A percentile compares a stretch with the other conserved stretches of the same genome.
phyloP scores from a whole-genome alignment of 2,113 vertebrate genomes.

The Rissa tridactyla region DNA sequence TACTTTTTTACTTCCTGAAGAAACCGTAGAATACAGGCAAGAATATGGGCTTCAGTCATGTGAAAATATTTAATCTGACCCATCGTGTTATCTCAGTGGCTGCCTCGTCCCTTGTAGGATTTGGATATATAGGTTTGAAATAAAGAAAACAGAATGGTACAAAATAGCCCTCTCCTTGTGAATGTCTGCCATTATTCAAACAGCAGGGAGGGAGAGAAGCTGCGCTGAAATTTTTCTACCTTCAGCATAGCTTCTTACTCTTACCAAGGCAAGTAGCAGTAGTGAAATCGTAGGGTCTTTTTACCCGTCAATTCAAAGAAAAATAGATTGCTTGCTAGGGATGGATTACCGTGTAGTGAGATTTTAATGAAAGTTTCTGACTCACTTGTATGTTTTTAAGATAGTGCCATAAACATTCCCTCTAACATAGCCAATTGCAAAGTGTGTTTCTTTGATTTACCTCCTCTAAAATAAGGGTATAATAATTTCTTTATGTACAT shows the following conservation, averaged over 20 bases:
- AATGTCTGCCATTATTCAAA: background rate
- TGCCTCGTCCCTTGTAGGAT: background rate
- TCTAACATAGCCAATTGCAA: background rate
- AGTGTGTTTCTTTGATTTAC: slow-evolving; percentile 13
- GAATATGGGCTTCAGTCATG: background rate
- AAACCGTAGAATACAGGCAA: background rate
- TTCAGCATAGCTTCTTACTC: background rate
- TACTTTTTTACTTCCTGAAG: background rate
- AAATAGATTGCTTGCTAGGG: background rate
- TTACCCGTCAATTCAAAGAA: background rate
- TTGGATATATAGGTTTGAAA: background rate
- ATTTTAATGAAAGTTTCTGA: background rate
- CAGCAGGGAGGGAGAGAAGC: background rate
- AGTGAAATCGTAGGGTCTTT: background rate
- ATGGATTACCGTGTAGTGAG: background rate
- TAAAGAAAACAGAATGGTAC: background rate
- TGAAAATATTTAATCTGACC: background rate
- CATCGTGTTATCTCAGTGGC: background rate
- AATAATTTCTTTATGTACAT: background rate
- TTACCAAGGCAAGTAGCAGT: background rate
- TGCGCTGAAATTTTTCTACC: background rate
- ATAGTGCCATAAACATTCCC: background rate
- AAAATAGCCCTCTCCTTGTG: background rate
- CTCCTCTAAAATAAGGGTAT: background rate
- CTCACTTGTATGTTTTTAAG: background rate